phyloP scores from a whole-genome alignment of 2,888 invertebrate species.

The Nomada ferruginata region DNA sequence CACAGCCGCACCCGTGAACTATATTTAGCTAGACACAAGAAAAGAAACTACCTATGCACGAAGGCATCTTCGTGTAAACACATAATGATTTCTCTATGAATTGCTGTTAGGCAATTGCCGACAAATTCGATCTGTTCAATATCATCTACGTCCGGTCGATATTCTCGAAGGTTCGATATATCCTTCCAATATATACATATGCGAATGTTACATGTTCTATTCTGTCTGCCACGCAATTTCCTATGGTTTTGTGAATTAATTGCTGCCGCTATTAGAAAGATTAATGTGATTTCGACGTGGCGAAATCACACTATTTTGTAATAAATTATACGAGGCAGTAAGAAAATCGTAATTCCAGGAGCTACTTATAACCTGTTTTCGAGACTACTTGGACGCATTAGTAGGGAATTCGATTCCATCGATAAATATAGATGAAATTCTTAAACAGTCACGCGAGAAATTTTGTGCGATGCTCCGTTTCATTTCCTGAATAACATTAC shows the following conservation, averaged over 20 bases:
- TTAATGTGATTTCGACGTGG: not conserved
- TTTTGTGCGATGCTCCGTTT: slow-evolving; percentile 12
- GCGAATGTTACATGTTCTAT: not conserved
- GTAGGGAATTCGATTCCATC: not conserved
- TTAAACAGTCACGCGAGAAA: slow-evolving; percentile 9
- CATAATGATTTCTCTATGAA: not conserved
- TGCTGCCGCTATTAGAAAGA: not conserved
- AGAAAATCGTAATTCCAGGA: not conserved
- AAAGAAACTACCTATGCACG: slow-evolving; percentile 27
- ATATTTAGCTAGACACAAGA: slow-evolving; percentile 62
- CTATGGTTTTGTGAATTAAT: not conserved
- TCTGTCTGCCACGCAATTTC: not conserved
- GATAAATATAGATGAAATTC: slow-evolving; percentile 30
- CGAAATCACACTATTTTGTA: not conserved
- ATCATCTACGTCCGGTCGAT: not conserved
- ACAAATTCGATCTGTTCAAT: not conserved
- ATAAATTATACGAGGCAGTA: not conserved
- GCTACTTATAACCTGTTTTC: not conserved
- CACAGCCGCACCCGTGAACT: slow-evolving; percentile 58
- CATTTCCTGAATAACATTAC: slow-evolving; percentile 4
- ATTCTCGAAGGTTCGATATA: not conserved
- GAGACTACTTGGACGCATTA: not conserved
- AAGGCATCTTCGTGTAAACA: slow-evolving; percentile 10
- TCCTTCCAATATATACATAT: not conserved
- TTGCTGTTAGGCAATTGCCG: not conserved